Conservation (phyloP, 2,888 invertebrate species). For the Stenodema calcarata region DNA sequence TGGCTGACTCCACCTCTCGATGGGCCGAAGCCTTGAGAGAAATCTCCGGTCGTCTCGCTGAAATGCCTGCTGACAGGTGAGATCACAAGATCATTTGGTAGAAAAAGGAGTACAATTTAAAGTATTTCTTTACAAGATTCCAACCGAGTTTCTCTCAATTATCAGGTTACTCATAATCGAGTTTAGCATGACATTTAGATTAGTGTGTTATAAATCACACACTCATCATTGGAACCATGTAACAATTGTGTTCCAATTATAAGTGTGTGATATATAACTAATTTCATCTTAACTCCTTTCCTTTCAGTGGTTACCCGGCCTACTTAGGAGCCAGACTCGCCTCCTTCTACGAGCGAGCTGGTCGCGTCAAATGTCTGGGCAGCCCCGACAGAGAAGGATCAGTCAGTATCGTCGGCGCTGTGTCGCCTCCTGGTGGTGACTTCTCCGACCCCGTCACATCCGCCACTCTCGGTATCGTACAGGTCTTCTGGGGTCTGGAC, state of each 20-base stretch:
- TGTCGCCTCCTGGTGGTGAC: constrained; percentile 99
- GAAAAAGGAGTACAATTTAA: too few relatives aligned
- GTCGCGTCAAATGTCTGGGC: constrained; percentile 94
- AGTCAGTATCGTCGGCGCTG: constrained; percentile 99
- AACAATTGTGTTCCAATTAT: too few relatives aligned
- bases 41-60: constrained; percentile 98
- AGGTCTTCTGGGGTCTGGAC: constrained; percentile 99
- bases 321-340: constrained; percentile 98
- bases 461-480: constrained; percentile 97
- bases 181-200: too few relatives aligned
- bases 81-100: background rate
- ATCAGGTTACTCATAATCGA: too few relatives aligned
- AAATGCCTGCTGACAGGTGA: constrained; percentile 94
- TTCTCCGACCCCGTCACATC: constrained; percentile 99
- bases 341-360: constrained; percentile 99
- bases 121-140: too few relatives aligned
- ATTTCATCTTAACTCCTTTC: background rate
- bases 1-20: constrained; percentile 99
- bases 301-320: constrained; percentile 93
- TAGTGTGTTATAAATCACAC: too few relatives aligned
- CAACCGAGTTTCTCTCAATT: too few relatives aligned
- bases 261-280: too few relatives aligned
- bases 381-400: constrained; percentile 98
- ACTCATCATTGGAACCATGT: too few relatives aligned
- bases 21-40: constrained; percentile 99